Base-by-base conservation (phyloP, 2,113 vertebrate genomes). In the Pomatostomus ruficeps region DNA sequence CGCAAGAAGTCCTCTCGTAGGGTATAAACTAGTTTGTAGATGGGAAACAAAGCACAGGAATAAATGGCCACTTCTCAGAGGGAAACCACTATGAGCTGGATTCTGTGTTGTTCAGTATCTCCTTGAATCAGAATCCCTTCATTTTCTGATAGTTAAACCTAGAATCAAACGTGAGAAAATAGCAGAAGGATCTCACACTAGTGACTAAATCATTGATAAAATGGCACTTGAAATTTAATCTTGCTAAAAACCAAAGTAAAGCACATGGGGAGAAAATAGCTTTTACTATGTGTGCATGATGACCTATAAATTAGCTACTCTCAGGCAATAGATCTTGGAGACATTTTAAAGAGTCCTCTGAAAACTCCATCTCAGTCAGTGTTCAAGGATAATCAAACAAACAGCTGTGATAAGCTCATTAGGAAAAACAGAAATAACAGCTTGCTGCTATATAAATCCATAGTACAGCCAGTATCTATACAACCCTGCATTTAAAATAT, bases 351-450 rank as follows among this genome's bases (percentile, higher is more conserved):
- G 12, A 76, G 40, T 61, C 26, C 38, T 94, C 58, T 79, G 71
- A 79, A 91, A 95, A 95, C 10, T 42, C 12, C 74, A 42, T 94
- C 57, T 85, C 77, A 45, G 33, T 89, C 57, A 36, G 21, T 68
- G n/a, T 87, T 91, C 65, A 89, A 89, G 92, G 66, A 81, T 94
- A 85, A 91, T 95, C 54, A 91, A 94, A 74, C 81, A 75, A 94
- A 85, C 45, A 94, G 54, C 92, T 88, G 71, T 91, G 66, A 91
- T 57, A 61, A 85, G 71, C 85, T 93, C 23, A 62, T 91, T 90
- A 83, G 85, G 35, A 79, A 93, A 76, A 94, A 85, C 42, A 88
- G 49, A 95, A 96, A 58, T 79, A 94, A 78, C 74, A 89, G 70
- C 70, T 54, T 42, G 71, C 66, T 88, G 78, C 61, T 88, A 38